These are phyloP conservation scores for Columba livia DNA, from an alignment of 2,113 vertebrate species.

Conservation along the genomic window DNA sequence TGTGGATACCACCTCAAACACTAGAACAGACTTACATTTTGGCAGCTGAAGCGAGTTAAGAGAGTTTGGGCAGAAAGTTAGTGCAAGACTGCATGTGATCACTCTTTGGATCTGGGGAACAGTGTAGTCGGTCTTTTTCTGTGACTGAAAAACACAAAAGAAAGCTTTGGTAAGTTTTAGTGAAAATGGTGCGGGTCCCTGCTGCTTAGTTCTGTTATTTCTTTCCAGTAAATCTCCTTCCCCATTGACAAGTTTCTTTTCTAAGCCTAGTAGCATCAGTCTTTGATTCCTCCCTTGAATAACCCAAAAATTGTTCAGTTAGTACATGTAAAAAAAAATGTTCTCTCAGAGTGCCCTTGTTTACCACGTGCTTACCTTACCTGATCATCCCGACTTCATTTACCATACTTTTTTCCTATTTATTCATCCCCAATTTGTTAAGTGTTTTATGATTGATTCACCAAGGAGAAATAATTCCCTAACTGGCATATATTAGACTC, in stretches of 20 bases:
- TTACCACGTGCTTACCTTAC: background rate
- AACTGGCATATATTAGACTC: background rate
- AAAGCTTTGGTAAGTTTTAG: background rate
- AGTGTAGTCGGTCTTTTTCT: background rate
- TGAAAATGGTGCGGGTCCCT: background rate
- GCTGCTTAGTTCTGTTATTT: background rate
- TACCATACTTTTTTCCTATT: background rate
- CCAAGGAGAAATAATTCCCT: background rate
- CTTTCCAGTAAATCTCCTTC: background rate
- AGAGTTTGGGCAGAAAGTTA: background rate
- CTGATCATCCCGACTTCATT: background rate
- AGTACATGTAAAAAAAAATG: background rate
- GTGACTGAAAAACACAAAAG: background rate
- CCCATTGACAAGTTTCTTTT: background rate
- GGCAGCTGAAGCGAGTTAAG: background rate
- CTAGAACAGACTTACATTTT: background rate
- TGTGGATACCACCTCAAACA: background rate
- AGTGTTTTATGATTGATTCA: background rate
- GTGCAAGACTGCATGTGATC: background rate
- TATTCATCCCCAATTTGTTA: background rate
- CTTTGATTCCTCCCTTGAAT: background rate
- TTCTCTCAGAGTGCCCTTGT: background rate
- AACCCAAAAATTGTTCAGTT: background rate
- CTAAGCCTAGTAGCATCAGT: background rate
- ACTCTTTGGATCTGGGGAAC: background rate